Conservation (phyloP, 2,113 vertebrate species). For the Collichthys lucidus region DNA sequence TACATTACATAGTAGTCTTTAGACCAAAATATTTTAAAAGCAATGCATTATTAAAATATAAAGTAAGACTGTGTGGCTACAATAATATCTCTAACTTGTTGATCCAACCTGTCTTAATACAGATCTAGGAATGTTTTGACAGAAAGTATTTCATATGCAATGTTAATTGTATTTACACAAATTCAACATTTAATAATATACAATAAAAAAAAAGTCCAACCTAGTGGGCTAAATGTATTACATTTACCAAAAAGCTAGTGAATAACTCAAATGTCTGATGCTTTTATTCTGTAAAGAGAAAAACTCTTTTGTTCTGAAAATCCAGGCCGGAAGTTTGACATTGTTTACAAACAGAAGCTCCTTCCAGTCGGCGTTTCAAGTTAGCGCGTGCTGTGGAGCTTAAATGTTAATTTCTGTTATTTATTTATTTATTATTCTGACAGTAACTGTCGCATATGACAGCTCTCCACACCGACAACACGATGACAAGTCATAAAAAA, state of each 20-base stretch:
- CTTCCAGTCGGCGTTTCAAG: background rate
- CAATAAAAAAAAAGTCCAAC: too few species aligned
- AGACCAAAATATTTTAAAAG: background rate
- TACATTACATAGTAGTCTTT: background rate
- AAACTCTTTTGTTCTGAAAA: constrained; percentile 41
- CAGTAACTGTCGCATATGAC: too few species aligned
- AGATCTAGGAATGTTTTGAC: background rate
- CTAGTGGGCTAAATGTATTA: background rate
- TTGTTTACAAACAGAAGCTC: constrained; percentile 63
- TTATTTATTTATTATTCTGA: background rate
- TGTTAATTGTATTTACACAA: background rate
- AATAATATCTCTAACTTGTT: background rate
- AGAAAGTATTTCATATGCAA: background rate
- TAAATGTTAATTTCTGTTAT: background rate
- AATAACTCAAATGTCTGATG: background rate
- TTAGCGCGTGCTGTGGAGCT: background rate
- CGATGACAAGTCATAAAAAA: background rate
- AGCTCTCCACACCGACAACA: background rate
- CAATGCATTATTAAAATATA: background rate
- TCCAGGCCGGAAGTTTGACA: constrained; percentile 39
- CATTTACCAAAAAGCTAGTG: background rate
- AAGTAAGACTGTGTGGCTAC: background rate
- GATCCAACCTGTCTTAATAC: background rate
- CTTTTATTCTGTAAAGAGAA: constrained; percentile 38
- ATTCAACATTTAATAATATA: too few species aligned